Base-by-base conservation (phyloP, 1,140 invertebrate species). In the Leucophenga varia region DNA sequence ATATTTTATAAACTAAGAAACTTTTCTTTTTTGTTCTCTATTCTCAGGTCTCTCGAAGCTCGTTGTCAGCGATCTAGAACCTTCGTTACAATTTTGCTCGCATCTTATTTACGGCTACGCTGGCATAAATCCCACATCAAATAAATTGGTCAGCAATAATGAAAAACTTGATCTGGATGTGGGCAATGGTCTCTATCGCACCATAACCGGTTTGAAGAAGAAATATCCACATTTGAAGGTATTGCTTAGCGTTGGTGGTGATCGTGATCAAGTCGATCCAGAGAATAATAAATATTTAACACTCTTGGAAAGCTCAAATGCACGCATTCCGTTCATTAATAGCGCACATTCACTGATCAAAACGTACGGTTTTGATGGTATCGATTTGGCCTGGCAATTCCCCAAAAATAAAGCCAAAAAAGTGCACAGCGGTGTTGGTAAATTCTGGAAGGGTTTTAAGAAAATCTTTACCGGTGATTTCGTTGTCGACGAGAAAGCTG, bases 91-190 rank as follows among this genome's bases (percentile, higher is more conserved):
- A 14, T 85, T 89, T 60, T 95, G 92, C 78, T 89, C 89, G 0
- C 91, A 94, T 72, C 63, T 94, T 37, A 79, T 94, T 22, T 94
- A 94, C 61, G 90, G 91, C 31, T 95, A 87, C 64, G 89, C 90
- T 10, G 87, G 61, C 36, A 82, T 96, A n/a, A 85, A 88, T 55
- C 76, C 83, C 10, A 82, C 84, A 14, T 86, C 79, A 34, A 84
- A 84, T 67, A 87, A 88, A 64, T 73, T 88, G 51, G 74, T 83
- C 4, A 81, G 87, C 4, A 74, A 86, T 40, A 85, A 89, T 60
- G 84, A 85, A 46, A 81, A 82, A 54, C 71, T 89, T 7, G 89
- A 91, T 57, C 75, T 85, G 28, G 84, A 85, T 28, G 79, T 83
- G 10, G 83, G 84, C 8, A 85, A 86, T 54, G 82, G 83, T 34